These are phyloP conservation scores for Hydriomena furcata DNA, from an alignment of 2,888 invertebrate genomes.

Conservation along the genomic window DNA sequence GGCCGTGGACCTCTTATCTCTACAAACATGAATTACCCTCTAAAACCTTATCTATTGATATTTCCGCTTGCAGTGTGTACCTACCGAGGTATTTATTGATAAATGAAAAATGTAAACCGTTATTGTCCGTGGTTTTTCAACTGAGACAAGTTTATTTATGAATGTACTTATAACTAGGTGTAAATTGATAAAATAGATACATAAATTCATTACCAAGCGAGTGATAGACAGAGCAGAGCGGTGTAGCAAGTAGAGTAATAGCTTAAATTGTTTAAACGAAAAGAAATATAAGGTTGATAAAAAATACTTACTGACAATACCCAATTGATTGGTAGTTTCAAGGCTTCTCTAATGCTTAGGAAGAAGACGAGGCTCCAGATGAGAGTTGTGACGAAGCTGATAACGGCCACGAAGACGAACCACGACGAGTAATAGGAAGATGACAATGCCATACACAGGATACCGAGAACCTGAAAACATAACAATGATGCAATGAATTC, in stretches of 20 bases:
- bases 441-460: conserved; percentile 92
- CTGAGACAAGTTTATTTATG: neutral
- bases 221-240: neutral
- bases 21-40: neutral
- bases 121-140: conserved; percentile 5
- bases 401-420: conserved; percentile 93
- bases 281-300: no score
- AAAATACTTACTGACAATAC: conserved; percentile 88
- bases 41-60: neutral
- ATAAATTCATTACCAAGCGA: neutral
- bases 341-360: conserved; percentile 90
- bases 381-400: conserved; percentile 91
- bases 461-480: conserved; percentile 89
- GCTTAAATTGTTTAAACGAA: conserved; percentile 12
- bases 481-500: neutral
- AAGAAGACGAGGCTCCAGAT: conserved; percentile 92
- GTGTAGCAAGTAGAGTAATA: conserved; percentile 5
- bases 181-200: neutral
- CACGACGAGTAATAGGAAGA: conserved; percentile 89
- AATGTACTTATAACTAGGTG: neutral
- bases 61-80: neutral
- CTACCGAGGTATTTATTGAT: conserved; percentile 1
- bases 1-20: no score
- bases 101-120: neutral
- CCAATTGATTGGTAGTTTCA: conserved; percentile 93